phyloP scores from a whole-genome alignment of 30 jellyfish, hydroid and myxozoan genomes.

The Turritopsis rubra region DNA sequence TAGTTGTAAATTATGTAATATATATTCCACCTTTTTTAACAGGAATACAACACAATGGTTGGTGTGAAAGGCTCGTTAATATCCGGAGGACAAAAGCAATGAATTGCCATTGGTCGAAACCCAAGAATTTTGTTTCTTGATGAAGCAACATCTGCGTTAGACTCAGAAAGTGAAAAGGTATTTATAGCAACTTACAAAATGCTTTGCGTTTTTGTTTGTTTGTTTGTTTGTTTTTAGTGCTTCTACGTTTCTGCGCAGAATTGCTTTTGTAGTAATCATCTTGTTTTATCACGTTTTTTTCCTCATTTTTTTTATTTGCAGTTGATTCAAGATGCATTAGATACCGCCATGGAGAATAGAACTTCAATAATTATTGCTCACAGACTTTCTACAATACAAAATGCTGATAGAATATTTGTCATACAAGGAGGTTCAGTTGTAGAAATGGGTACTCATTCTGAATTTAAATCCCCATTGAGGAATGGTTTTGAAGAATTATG shows the following conservation, averaged over 20 bases:
- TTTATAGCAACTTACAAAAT: neutral
- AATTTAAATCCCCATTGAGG: conserved; percentile 5
- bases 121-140: neutral
- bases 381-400: conserved; percentile 66
- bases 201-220: too few species aligned
- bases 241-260: too few species aligned
- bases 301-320: neutral
- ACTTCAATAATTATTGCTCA: conserved; percentile 77
- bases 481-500: neutral
- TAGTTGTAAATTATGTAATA: too few species aligned
- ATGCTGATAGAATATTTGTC: conserved; percentile 72
- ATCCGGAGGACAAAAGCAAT: neutral
- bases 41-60: neutral
- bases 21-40: too few species aligned
- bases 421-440: conserved; percentile 61
- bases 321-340: conserved; percentile 84
- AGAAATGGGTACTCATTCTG: conserved; percentile 60
- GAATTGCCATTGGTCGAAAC: neutral
- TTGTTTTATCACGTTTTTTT: neutral
- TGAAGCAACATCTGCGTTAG: neutral
- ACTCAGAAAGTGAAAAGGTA: neutral
- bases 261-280: neutral
- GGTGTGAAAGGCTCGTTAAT: neutral
- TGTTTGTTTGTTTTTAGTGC: neutral
- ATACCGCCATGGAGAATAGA: conserved; percentile 85